Conservation (phyloP, 2,888 invertebrate genomes). For the Sphinx pinastri region DNA sequence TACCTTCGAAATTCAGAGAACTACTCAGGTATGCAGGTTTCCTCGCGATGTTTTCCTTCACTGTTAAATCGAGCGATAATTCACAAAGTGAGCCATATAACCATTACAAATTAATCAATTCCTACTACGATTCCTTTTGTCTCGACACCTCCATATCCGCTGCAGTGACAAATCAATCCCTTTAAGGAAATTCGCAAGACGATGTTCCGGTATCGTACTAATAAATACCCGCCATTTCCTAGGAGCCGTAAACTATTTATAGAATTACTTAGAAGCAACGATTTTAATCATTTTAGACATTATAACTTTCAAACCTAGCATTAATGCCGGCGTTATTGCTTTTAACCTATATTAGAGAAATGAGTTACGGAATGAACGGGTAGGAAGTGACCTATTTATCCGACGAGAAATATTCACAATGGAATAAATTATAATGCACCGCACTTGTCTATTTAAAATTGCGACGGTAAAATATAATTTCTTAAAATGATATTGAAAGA, state of each 20-base stretch:
- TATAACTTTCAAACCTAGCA: conserved; percentile 15
- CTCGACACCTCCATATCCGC: conserved; percentile 24
- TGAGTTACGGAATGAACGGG: conserved; percentile 19
- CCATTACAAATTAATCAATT: conserved; percentile 3
- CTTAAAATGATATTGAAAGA: not conserved
- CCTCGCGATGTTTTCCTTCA: too few relatives aligned
- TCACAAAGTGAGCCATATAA: too few relatives aligned
- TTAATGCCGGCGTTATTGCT: conserved; percentile 19
- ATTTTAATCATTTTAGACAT: conserved; percentile 20
- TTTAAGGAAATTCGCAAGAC: conserved; percentile 29
- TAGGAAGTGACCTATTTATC: conserved; percentile 17
- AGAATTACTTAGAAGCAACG: conserved; percentile 11
- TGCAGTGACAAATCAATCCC: conserved; percentile 27
- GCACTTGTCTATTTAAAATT: conserved; percentile 10
- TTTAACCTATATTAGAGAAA: conserved; percentile 23
- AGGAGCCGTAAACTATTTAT: conserved; percentile 9
- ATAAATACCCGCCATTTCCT: conserved; percentile 22
- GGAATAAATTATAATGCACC: conserved; percentile 6
- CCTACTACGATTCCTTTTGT: conserved; percentile 13
- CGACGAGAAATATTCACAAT: conserved; percentile 19
- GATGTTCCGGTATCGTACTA: conserved; percentile 25
- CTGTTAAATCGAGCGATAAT: too few relatives aligned
- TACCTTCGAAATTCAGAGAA: too few relatives aligned
- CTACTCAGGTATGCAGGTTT: too few relatives aligned
- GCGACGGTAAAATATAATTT: not conserved